A percentile compares a stretch with the other conserved stretches of the same genome.
Evolutionary conservation across 1,140 invertebrate genomes (phyloP).

Genomic region (Aleiodes sp.): DNA sequence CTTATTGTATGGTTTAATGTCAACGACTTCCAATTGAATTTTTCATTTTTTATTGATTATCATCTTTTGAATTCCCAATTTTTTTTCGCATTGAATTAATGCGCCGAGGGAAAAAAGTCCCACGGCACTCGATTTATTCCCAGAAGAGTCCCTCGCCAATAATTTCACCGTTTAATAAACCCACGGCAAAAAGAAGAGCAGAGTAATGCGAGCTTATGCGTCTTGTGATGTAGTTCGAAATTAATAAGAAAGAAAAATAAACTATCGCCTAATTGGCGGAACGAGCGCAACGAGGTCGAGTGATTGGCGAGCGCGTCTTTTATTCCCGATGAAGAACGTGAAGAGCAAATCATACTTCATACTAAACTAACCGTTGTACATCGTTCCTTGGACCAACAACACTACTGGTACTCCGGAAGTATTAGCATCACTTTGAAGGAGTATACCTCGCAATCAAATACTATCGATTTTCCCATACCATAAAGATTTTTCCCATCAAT

Average conservation of each 20-base stretch:
- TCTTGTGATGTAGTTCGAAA: neutral
- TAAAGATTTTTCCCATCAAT: too few species aligned
- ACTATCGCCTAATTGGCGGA: constrained; percentile 56
- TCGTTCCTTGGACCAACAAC: constrained; percentile 5
- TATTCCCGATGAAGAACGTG: constrained; percentile 39
- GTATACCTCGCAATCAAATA: too few species aligned
- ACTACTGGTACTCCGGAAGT: too few species aligned
- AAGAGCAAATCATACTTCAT: constrained; percentile 1
- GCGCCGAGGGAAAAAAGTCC: too few species aligned
- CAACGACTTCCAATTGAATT: constrained; percentile 34
- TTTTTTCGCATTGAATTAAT: too few species aligned
- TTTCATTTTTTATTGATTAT: too few species aligned
- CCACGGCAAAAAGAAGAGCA: constrained; percentile 28
- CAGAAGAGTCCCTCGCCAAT: constrained; percentile 41
- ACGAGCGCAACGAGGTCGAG: constrained; percentile 60
- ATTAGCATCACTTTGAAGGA: too few species aligned
- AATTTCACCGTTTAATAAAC: constrained; percentile 52
- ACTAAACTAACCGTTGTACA: neutral
- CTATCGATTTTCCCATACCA: too few species aligned
- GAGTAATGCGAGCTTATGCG: constrained; percentile 9
- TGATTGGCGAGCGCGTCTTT: constrained; percentile 54
- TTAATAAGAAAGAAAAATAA: neutral
- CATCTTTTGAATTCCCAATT: too few species aligned
- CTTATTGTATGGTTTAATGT: constrained; percentile 42
- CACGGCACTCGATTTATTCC: constrained; percentile 47